phyloP scores from a whole-genome alignment of 2,113 vertebrate species.

The Microcebus griseorufus region DNA sequence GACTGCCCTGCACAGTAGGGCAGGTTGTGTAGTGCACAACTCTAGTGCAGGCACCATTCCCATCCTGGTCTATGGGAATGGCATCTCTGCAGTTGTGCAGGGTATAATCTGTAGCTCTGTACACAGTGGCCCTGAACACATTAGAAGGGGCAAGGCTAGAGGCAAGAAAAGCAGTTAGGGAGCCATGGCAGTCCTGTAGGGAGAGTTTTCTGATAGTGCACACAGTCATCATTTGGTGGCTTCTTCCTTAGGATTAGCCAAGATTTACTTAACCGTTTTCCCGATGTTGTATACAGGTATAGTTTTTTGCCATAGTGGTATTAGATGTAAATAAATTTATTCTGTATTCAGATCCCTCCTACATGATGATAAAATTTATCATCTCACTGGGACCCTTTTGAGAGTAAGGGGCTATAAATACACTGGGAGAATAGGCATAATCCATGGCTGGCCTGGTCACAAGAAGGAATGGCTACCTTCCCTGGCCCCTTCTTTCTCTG shows the following conservation, averaged over 20 bases:
- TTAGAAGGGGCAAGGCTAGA: not conserved
- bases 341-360: not conserved
- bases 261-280: not conserved
- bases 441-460: fast-evolving
- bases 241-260: not conserved
- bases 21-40: not conserved
- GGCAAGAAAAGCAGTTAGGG: not conserved
- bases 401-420: not conserved
- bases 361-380: no score
- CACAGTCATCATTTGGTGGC: not conserved
- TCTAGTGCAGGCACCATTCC: not conserved
- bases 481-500: not conserved
- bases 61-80: not conserved
- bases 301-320: not conserved
- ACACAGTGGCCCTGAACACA: not conserved
- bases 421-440: not conserved
- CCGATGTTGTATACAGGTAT: not conserved
- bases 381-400: not conserved
- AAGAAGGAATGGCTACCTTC: not conserved
- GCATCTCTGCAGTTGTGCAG: not conserved
- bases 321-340: not conserved
- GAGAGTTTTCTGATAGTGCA: not conserved
- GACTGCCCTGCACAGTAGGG: not conserved
- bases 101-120: not conserved
- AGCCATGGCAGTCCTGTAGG: fast-evolving